Percentiles rank a stretch among this genome's conserved stretches.
Evolutionary conservation across 1,140 invertebrate species (phyloP).

Genomic region (Drosophila burlai): DNA sequence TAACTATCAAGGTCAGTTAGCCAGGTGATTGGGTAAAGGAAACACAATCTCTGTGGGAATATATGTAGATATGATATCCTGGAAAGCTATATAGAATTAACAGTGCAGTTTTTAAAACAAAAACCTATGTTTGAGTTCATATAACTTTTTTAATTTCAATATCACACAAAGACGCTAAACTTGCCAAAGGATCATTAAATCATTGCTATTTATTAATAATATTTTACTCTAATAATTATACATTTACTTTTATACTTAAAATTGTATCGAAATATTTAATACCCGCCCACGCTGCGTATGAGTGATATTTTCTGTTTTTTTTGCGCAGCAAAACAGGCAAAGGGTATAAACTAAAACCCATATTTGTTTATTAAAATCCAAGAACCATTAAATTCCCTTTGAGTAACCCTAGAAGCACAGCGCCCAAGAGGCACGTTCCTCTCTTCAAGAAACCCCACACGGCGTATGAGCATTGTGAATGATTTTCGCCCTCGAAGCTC

Average conservation of each 20-base stretch:
- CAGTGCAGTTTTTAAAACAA: not conserved
- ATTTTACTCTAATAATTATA: not conserved
- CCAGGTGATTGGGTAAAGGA: slow-evolving; percentile 8
- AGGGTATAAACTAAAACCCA: not conserved
- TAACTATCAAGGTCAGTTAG: slow-evolving; percentile 30
- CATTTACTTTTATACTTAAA: not conserved
- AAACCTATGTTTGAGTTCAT: not conserved
- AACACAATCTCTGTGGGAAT: not conserved
- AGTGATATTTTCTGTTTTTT: not conserved
- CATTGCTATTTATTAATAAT: no score
- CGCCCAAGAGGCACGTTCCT: not conserved
- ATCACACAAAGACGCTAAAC: no score
- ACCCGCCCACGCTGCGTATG: not conserved
- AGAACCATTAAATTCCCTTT: slow-evolving; percentile 6
- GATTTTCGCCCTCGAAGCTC: slow-evolving; percentile 6
- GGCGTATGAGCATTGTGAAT: slow-evolving; percentile 24
- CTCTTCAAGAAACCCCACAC: slow-evolving; percentile 1
- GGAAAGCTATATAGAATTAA: not conserved
- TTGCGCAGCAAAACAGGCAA: not conserved
- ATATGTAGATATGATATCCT: not conserved
- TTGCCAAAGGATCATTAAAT: no score
- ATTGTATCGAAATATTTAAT: not conserved
- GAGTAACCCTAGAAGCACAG: not conserved
- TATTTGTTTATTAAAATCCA: not conserved
- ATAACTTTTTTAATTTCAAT: no score